A percentile compares a stretch with the other conserved stretches of the same genome.
Conservation (phyloP, 2,888 invertebrate genomes). For the Drosophila kokeensis region DNA sequence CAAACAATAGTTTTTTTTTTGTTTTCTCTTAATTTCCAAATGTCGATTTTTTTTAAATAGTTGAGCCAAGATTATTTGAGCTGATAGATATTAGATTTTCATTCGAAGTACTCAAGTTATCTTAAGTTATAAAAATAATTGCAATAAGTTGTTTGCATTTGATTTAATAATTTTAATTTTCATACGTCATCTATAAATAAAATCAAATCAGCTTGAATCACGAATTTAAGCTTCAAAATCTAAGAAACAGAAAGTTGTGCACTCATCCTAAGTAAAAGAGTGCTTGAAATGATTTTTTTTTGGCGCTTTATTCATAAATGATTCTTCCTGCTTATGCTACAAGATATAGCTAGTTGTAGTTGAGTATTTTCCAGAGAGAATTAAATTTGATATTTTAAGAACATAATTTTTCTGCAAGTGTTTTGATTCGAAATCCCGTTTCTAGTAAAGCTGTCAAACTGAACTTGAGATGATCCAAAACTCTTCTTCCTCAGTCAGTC, state of each 20-base stretch:
- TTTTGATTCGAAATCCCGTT: constrained; percentile 43
- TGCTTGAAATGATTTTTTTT: not conserved
- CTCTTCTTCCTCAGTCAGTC: constrained; percentile 55
- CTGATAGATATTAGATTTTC: too few relatives aligned
- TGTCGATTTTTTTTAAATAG: too few relatives aligned
- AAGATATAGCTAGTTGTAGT: not conserved
- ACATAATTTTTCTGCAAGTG: not conserved
- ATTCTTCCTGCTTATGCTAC: not conserved
- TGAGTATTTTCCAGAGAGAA: not conserved
- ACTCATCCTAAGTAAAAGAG: not conserved
- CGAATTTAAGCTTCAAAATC: not conserved
- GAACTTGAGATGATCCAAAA: constrained; percentile 28
- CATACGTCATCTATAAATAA: too few relatives aligned
- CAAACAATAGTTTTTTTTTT: not conserved
- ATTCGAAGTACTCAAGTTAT: not conserved
- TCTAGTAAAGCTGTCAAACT: constrained; percentile 70
- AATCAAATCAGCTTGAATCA: not conserved
- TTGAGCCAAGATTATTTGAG: too few relatives aligned
- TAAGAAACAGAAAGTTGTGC: not conserved
- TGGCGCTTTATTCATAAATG: not conserved
- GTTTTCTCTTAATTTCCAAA: too few relatives aligned
- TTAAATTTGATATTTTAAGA: not conserved
- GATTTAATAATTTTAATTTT: too few relatives aligned
- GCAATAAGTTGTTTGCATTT: not conserved
- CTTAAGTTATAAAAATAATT: not conserved